Conservation (phyloP, 2,888 invertebrate genomes). For the Cephus sareptanus region DNA sequence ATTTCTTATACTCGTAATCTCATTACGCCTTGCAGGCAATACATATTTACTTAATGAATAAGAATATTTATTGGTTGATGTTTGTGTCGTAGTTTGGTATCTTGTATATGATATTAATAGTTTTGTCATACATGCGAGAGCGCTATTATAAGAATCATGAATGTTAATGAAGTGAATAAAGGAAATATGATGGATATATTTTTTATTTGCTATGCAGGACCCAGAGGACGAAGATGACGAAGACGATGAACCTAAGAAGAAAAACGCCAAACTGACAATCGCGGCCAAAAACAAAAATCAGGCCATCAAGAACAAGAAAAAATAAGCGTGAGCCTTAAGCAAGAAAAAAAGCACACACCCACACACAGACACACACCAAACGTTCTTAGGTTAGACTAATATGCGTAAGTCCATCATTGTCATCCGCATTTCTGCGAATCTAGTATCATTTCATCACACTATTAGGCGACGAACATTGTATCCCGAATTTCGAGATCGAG, state of each 20-base stretch:
- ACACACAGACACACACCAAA: conserved; percentile 42
- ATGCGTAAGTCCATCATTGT: conserved; percentile 61
- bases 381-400: conserved; percentile 60
- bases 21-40: not conserved
- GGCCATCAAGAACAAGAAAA: conserved; percentile 64
- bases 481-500: conserved; percentile 18
- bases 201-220: conserved; percentile 66
- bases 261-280: conserved; percentile 79
- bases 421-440: conserved; percentile 56
- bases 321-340: conserved; percentile 49
- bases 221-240: conserved; percentile 79
- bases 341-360: conserved; percentile 29
- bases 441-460: conserved; percentile 52
- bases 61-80: not conserved
- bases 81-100: not conserved
- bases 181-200: conserved; percentile 22
- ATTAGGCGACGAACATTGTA: conserved; percentile 5
- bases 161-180: not conserved
- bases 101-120: not conserved
- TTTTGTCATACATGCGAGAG: not conserved
- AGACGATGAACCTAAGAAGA: conserved; percentile 83
- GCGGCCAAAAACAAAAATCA: conserved; percentile 78
- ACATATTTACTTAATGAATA: not conserved
- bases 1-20: conserved; percentile 6
- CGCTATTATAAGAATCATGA: not conserved